Percentiles rank a stretch among this genome's conserved stretches.
Conservation (phyloP, 2,797 vertebrate genomes). For the Neomorphus geoffroyi region DNA sequence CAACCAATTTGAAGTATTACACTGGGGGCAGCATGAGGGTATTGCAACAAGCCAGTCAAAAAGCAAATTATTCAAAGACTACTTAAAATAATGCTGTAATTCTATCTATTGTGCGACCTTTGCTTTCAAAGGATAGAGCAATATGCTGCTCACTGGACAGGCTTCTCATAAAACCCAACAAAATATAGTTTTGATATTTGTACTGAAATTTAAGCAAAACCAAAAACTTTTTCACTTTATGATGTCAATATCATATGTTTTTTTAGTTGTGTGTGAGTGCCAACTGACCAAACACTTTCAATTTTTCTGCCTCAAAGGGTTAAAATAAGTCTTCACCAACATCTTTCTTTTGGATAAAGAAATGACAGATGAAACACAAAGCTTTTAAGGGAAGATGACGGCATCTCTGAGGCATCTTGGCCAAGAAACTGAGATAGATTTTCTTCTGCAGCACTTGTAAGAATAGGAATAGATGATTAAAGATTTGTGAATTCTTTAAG, state of each 20-base stretch:
- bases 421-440: background rate
- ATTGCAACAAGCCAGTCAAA: slow-evolving; percentile 11
- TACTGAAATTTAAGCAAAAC: background rate
- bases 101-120: background rate
- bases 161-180: background rate
- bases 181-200: background rate
- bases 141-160: background rate
- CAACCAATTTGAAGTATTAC: background rate
- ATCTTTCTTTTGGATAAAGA: background rate
- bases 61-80: slow-evolving; percentile 24
- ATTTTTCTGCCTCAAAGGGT: background rate
- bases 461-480: background rate
- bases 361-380: background rate
- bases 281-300: background rate
- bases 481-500: background rate
- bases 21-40: background rate
- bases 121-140: background rate
- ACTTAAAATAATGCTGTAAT: slow-evolving; percentile 26
- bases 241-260: background rate
- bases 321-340: background rate
- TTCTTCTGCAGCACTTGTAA: background rate
- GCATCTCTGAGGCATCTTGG: background rate
- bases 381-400: background rate
- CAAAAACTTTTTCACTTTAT: background rate
- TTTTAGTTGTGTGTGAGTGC: background rate